Evolutionary conservation across 1,140 invertebrate species (phyloP), one percentile per base, ranked within the genome.

Genomic region (Diuraphis noxia): DNA sequence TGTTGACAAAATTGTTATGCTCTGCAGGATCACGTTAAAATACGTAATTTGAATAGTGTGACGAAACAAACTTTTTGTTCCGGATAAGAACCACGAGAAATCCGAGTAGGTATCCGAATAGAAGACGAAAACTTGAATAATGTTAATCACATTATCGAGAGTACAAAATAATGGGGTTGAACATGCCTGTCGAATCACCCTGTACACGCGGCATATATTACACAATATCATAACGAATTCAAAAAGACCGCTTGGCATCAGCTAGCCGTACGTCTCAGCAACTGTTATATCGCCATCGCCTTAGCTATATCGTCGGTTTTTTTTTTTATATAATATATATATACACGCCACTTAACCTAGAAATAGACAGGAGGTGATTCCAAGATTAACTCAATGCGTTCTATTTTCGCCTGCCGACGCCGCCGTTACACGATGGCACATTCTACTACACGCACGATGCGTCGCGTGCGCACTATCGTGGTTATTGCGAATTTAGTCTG

Each of bases 331-430:
- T n/a, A n/a, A n/a, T n/a, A n/a, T n/a, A n/a, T n/a, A n/a, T n/a
- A 90, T 81, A 81, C 52, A 81, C n/a, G 40, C 89, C 72, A 91
- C 72, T 79, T 91, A 91, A 79, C 89, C 89, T 82, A 91, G 89
- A 91, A 91, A 91, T 52, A 91, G 89, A 82, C 46, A 52, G 77
- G 40, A 91, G 72, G 72, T 46, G 89, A 52, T 82, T 91, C 89
- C 77, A 91, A 81, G 89, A 91, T 91, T 91, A 91, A 91, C 89
- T 46, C 77, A 38, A 91, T 49, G 89, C 36, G 72, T 46, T 91
- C 89, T 91, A 91, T 91, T 91, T 91, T 91, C 36, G 34, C 23
- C 41, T 90, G 1, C 36, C 25, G 43, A 30, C 41, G 41, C 63
- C 88, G 72, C 34, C 23, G 85, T 87, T 41, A 46, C n/a, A 84